Evolutionary conservation across 2,888 invertebrate species (phyloP), one percentile per base, ranked within the genome.

Genomic region (Venusia cambrica): DNA sequence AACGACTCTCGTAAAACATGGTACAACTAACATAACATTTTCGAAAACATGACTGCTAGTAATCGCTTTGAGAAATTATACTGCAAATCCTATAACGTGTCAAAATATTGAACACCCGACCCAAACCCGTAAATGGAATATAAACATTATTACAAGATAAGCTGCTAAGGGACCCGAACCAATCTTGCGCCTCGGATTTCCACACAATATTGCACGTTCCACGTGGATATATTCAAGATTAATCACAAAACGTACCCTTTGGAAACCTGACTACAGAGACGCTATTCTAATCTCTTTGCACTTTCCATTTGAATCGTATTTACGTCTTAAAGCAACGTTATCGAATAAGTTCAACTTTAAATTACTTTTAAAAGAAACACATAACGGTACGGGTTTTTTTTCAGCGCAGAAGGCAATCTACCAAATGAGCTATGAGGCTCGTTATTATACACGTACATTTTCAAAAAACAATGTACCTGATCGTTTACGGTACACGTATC

Each of bases 121-220:
- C 50, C 45, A 32, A 51, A 48, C 44, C 35, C 49, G 52, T 55
- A 68, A 65, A 70, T 71, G 61, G 60, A 70, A 72, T 59, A 62
- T 63, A 73, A 73, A 73, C 71, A 73, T 70, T 70, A 65, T 72
- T 67, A 69, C 64, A 56, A 54, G 57, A 55, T 71, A 72, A 72
- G 64, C 72, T 60, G 32, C 28, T 36, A 46, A 61, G 57, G 64
- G 68, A 61, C 48, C 48, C 50, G 48, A 54, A 56, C 50, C 63
- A 64, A 66, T 70, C 60, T 60, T 54, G 58, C 51, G 54, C 49
- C 54, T 50, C 47, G 45, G 54, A 57, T 66, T 65, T 62, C 59
- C 52, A 54, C 55, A 51, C 55, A 58, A 56, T 60, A 54, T 51
- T 43, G 53, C 49, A 48, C 49, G 48, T 38, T 34, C 11, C 30